These are phyloP conservation scores for Emydocephalus ijimae DNA, from an alignment of 2,113 vertebrate genomes.

Conservation along the genomic window DNA sequence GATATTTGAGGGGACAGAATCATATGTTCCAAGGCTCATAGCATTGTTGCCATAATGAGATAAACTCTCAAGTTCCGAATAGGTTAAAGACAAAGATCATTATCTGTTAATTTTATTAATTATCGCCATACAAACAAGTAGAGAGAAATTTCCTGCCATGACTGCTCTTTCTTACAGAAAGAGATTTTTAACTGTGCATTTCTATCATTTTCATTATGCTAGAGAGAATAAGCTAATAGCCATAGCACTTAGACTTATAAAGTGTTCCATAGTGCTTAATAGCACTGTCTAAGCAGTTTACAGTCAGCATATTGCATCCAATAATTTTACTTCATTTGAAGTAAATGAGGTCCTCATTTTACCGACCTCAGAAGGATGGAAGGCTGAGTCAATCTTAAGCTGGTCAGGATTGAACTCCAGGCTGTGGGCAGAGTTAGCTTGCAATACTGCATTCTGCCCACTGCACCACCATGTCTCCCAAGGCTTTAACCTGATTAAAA, in stretches of 20 bases:
- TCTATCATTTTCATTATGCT: neutral
- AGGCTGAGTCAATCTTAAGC: neutral
- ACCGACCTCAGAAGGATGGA: neutral
- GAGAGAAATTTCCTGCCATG: neutral
- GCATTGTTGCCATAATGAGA: neutral
- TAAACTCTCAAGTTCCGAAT: neutral
- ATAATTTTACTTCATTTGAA: neutral
- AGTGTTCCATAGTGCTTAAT: neutral
- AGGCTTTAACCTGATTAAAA: neutral
- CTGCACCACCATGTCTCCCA: neutral
- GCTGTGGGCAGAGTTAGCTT: neutral
- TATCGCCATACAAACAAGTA: neutral
- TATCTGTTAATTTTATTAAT: neutral
- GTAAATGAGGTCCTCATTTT: neutral
- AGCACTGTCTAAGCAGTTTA: neutral
- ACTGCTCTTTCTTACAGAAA: neutral
- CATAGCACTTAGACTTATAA: neutral
- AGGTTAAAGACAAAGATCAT: neutral
- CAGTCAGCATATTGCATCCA: neutral
- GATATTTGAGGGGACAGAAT: neutral
- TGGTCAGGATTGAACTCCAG: neutral
- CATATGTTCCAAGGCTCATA: neutral
- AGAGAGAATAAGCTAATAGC: neutral
- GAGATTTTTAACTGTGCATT: neutral
- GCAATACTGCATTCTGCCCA: neutral